Evolutionary conservation across 2,113 vertebrate genomes (phyloP).

Genomic region (Sardina pilchardus): DNA sequence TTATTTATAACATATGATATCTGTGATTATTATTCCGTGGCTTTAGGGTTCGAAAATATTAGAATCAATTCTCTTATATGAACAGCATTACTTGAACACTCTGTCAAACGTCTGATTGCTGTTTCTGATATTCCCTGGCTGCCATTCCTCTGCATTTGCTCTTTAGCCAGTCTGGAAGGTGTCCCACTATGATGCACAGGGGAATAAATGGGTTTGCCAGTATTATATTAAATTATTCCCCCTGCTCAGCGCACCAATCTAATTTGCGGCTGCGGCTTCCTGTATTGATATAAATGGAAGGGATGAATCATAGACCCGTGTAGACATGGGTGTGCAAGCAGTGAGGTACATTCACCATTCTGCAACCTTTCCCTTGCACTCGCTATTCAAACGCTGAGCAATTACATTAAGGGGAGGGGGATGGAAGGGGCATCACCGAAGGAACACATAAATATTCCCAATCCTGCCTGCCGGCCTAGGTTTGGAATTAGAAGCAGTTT

Average conservation of each 20-base stretch:
- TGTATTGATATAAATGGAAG: slow-evolving; percentile 79
- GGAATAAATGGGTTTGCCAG: slow-evolving; percentile 73
- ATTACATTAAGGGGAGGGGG: slow-evolving; percentile 72
- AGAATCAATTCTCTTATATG: neutral
- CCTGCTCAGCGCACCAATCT: slow-evolving; percentile 80
- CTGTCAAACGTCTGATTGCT: neutral
- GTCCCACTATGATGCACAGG: slow-evolving; percentile 62
- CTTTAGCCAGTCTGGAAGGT: slow-evolving; percentile 37
- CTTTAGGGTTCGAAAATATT: neutral
- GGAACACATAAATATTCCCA: slow-evolving; percentile 77
- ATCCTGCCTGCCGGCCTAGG: slow-evolving; percentile 63
- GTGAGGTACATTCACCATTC: slow-evolving; percentile 65
- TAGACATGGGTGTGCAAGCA: slow-evolving; percentile 70
- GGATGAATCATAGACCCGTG: slow-evolving; percentile 64
- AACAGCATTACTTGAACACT: neutral
- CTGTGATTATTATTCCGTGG: neutral
- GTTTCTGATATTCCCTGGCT: slow-evolving; percentile 31
- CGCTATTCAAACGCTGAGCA: slow-evolving; percentile 48
- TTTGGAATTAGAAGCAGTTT: slow-evolving; percentile 57
- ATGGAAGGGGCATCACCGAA: slow-evolving; percentile 57
- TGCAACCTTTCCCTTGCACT: neutral
- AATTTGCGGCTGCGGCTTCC: slow-evolving; percentile 85
- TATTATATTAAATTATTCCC: slow-evolving; percentile 84
- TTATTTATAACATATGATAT: neutral
- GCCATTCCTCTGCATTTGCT: slow-evolving; percentile 60